These are phyloP conservation scores for Ephestia elutella DNA, from an alignment of 1,140 invertebrate genomes.

Conservation along the genomic window DNA sequence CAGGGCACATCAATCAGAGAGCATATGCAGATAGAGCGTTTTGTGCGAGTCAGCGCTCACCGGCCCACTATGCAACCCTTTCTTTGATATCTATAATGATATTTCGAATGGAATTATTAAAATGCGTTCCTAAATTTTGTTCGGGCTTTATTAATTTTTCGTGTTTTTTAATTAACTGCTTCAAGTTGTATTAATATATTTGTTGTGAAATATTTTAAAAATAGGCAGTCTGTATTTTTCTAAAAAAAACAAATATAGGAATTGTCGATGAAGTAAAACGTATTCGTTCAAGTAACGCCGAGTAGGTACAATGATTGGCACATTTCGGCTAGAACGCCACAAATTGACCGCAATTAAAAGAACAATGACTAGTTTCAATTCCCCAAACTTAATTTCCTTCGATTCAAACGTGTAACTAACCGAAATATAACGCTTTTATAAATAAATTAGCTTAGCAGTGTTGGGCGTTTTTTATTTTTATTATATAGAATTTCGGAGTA, in stretches of 20 bases:
- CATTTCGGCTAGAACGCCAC: slow-evolving; percentile 64
- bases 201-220: too few species aligned
- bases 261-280: slow-evolving; percentile 1
- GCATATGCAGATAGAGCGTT: slow-evolving; percentile 70
- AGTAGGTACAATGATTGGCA: slow-evolving; percentile 60
- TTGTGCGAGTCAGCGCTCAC: slow-evolving; percentile 69
- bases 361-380: slow-evolving; percentile 69
- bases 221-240: neutral
- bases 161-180: neutral
- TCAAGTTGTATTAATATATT: neutral
- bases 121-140: slow-evolving; percentile 32
- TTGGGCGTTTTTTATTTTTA: slow-evolving; percentile 11
- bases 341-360: slow-evolving; percentile 69
- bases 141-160: neutral
- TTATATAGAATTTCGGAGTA: neutral
- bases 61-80: slow-evolving; percentile 67
- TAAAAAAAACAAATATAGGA: neutral
- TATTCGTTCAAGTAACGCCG: slow-evolving; percentile 14
- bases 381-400: slow-evolving; percentile 68
- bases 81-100: slow-evolving; percentile 69
- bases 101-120: slow-evolving; percentile 68
- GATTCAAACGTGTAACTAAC: slow-evolving; percentile 48
- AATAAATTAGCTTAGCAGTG: slow-evolving; percentile 44
- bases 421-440: slow-evolving; percentile 52
- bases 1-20: slow-evolving; percentile 74